Conservation (phyloP, 2,888 invertebrate genomes). For the Trichogramma evanescens region DNA sequence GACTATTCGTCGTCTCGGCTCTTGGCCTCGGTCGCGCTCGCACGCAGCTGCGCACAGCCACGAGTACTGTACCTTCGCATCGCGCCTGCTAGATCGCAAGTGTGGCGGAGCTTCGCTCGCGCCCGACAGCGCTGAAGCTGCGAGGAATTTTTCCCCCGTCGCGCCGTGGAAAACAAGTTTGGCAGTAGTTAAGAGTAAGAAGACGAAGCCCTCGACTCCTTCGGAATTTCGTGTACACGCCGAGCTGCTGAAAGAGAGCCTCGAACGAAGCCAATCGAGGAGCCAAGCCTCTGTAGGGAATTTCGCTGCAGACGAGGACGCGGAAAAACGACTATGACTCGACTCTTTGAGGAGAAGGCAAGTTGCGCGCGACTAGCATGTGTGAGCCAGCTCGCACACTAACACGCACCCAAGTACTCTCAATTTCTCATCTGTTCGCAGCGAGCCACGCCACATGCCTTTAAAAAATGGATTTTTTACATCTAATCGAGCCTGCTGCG, state of each 20-base stretch:
- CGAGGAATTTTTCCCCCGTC: constrained; percentile 3
- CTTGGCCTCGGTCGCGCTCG: too few species aligned
- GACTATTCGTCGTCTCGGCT: not conserved
- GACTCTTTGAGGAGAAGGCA: constrained; percentile 9
- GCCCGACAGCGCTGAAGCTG: not conserved
- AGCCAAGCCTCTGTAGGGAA: not conserved
- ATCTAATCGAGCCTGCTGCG: constrained; percentile 9
- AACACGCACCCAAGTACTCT: constrained; percentile 1
- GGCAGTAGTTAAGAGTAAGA: not conserved
- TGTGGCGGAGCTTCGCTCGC: not conserved
- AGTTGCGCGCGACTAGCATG: not conserved
- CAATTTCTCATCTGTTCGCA: constrained; percentile 18
- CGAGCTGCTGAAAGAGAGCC: not conserved
- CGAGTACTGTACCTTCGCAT: too few species aligned
- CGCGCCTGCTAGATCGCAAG: too few species aligned
- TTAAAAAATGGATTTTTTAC: constrained; percentile 13
- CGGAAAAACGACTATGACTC: constrained; percentile 17
- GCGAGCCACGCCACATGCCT: not conserved
- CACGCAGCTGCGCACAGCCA: too few species aligned
- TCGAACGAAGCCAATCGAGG: not conserved
- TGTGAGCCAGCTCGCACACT: not conserved
- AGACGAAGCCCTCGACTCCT: not conserved
- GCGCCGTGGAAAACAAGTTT: not conserved
- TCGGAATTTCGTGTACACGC: too few species aligned
- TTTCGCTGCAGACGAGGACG: not conserved